Evolutionary conservation across 2,113 vertebrate species (phyloP).

Genomic region (Leptodactylus fuscus): DNA sequence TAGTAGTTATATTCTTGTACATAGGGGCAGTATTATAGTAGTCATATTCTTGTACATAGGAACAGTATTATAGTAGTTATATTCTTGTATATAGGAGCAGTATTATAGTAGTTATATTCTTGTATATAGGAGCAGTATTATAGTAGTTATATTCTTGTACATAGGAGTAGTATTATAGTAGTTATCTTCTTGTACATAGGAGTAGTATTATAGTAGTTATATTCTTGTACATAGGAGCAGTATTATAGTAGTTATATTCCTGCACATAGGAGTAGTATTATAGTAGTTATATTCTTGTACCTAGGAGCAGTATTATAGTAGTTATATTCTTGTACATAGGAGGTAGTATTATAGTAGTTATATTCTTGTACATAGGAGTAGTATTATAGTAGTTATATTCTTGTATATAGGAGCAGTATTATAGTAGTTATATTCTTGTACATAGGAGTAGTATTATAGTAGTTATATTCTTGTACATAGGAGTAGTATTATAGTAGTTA

Average conservation of each 20-base stretch:
- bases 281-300: slow-evolving; percentile 14
- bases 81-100: background rate
- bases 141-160: slow-evolving; percentile 10
- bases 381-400: slow-evolving; percentile 21
- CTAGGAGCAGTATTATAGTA: slow-evolving; percentile 10
- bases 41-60: slow-evolving; percentile 5
- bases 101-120: slow-evolving; percentile 15
- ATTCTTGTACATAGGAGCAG: background rate
- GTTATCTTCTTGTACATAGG: slow-evolving; percentile 8
- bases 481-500: background rate
- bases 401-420: background rate
- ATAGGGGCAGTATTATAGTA: slow-evolving; percentile 17
- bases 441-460: slow-evolving; percentile 3
- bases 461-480: background rate
- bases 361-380: background rate
- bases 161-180: slow-evolving; percentile 11
- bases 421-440: slow-evolving; percentile 12
- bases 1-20: background rate
- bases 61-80: slow-evolving; percentile 1
- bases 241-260: slow-evolving; percentile 6
- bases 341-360: slow-evolving; percentile 10
- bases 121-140: slow-evolving; percentile 2
- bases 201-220: slow-evolving; percentile 11
- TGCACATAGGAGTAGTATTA: background rate
- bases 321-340: slow-evolving; percentile 6